Percentiles rank a stretch among this genome's conserved stretches.
Evolutionary conservation across 2,797 vertebrate genomes (phyloP).

Genomic region (Lagorchestes hirsutus): DNA sequence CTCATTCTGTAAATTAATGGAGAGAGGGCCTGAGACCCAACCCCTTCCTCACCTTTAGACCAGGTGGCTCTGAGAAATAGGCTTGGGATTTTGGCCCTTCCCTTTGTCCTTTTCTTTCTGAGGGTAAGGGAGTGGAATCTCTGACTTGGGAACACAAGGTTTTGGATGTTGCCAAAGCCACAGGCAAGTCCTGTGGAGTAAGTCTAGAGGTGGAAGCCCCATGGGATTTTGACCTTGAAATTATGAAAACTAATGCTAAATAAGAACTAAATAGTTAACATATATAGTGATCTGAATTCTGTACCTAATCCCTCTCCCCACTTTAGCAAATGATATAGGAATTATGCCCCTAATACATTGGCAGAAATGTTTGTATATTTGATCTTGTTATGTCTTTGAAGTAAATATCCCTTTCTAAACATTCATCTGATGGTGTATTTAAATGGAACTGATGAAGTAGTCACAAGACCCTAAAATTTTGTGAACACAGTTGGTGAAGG

Average conservation of each 20-base stretch:
- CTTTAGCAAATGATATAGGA: background rate
- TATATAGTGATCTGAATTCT: background rate
- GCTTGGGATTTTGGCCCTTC: background rate
- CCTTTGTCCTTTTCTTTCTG: background rate
- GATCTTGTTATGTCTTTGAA: background rate
- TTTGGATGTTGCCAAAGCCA: background rate
- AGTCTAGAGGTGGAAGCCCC: background rate
- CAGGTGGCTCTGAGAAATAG: background rate
- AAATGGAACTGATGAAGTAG: background rate
- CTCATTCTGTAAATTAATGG: background rate
- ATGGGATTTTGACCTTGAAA: background rate
- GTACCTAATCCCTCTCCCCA: background rate
- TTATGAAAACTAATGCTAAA: background rate
- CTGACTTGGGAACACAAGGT: background rate
- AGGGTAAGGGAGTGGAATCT: background rate
- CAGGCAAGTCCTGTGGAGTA: background rate
- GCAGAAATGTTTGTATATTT: background rate
- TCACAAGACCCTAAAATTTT: background rate
- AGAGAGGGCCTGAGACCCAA: background rate
- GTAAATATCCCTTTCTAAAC: background rate
- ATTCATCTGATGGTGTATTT: background rate
- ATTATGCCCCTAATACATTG: background rate
- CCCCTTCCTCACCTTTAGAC: background rate
- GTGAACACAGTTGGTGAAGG: background rate
- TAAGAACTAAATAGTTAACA: background rate